Evolutionary conservation across 2,888 invertebrate species (phyloP).

Genomic region (Dione juno): DNA sequence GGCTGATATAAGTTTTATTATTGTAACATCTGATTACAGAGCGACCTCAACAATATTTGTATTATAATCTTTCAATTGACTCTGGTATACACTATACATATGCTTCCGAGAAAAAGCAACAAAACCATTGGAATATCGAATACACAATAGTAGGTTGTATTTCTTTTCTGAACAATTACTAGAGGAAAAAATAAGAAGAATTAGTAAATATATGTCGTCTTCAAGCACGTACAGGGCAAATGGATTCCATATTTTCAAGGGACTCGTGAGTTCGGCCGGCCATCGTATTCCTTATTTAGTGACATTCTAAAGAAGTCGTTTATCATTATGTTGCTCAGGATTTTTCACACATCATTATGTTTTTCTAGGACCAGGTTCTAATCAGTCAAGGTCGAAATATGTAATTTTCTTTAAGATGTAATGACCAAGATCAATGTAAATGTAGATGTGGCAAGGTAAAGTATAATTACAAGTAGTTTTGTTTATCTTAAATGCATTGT

Average conservation of each 20-base stretch:
- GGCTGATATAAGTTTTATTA: neutral
- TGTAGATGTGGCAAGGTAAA: too few species aligned
- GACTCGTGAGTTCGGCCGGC: constrained; percentile 69
- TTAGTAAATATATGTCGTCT: constrained; percentile 55
- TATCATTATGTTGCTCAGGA: constrained; percentile 54
- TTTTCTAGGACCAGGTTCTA: neutral
- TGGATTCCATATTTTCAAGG: constrained; percentile 68
- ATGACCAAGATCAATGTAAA: too few species aligned
- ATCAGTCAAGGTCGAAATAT: too few species aligned
- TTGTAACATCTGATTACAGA: neutral
- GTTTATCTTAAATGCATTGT: too few species aligned
- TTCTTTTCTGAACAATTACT: constrained; percentile 25
- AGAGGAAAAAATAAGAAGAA: constrained; percentile 32
- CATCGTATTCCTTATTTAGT: constrained; percentile 49
- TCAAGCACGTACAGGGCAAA: constrained; percentile 72
- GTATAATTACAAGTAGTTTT: too few species aligned
- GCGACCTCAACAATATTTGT: neutral
- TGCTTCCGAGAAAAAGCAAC: neutral
- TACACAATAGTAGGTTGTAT: constrained; percentile 18
- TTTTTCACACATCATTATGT: constrained; percentile 31
- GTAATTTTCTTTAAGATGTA: too few species aligned
- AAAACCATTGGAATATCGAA: constrained; percentile 6
- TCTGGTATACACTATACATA: neutral
- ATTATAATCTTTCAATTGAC: neutral
- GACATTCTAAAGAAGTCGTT: constrained; percentile 56